These are phyloP conservation scores for Molanna angustata DNA, from an alignment of 2,888 invertebrate species.

Conservation along the genomic window DNA sequence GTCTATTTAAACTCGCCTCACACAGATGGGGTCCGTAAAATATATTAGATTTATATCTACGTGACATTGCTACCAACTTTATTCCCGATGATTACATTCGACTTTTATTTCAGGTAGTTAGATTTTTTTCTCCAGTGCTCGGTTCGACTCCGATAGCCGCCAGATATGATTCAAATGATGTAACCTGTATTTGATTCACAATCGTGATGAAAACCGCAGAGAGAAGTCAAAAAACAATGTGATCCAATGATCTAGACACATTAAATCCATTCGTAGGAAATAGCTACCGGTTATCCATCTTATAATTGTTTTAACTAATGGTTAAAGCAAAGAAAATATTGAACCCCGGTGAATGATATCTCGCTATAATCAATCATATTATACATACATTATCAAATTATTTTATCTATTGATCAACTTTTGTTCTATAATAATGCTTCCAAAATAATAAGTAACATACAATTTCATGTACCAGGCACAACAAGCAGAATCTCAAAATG, in stretches of 20 bases:
- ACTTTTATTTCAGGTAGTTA: constrained; percentile 22
- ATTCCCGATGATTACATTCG: constrained; percentile 29
- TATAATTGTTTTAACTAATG: constrained; percentile 2
- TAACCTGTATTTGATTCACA: constrained; percentile 23
- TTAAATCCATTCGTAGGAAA: constrained; percentile 24
- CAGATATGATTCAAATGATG: constrained; percentile 19
- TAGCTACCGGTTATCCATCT: constrained; percentile 26
- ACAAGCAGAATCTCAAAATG: no score
- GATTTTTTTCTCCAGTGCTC: constrained; percentile 24
- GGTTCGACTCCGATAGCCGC: constrained; percentile 21
- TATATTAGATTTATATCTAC: constrained; percentile 33
- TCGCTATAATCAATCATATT: no score
- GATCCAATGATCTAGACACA: constrained; percentile 26
- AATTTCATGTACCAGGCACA: no score
- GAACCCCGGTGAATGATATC: no score
- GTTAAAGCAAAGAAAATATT: no score
- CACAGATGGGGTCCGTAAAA: constrained; percentile 27
- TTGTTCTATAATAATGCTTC: no score
- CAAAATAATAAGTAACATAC: no score
- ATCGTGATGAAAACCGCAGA: constrained; percentile 30
- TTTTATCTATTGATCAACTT: no score
- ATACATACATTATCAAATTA: no score
- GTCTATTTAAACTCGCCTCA: constrained; percentile 24
- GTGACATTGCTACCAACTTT: constrained; percentile 33
- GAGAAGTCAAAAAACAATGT: constrained; percentile 31